A percentile compares a stretch with the other conserved stretches of the same genome.
Conservation (phyloP, 2,797 vertebrate species). For the Sebastes elongatus region DNA sequence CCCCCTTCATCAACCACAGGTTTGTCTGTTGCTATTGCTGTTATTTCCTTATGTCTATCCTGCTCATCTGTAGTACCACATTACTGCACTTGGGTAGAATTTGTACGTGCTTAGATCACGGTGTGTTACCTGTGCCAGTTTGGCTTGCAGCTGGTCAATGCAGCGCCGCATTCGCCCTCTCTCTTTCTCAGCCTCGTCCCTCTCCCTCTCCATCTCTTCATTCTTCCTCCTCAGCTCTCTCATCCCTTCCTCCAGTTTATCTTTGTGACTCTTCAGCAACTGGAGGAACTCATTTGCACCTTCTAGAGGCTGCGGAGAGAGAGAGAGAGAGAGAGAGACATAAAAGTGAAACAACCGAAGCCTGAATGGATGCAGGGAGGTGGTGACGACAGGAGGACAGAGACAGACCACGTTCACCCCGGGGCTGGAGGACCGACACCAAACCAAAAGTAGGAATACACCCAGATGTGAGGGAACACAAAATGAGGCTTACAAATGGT, state of each 20-base stretch:
- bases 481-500: not conserved
- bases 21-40: not conserved
- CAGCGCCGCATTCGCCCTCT: conserved; percentile 67
- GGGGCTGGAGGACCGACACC: not conserved
- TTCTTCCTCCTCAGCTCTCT: conserved; percentile 77
- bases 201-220: conserved; percentile 79
- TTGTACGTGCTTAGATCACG: not conserved
- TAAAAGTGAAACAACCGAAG: not conserved
- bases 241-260: conserved; percentile 81
- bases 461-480: not conserved
- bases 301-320: conserved; percentile 70
- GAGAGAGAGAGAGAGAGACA: not conserved
- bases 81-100: not conserved
- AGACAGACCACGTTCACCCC: not conserved
- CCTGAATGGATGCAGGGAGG: not conserved
- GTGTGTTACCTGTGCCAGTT: conserved; percentile 73
- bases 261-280: conserved; percentile 82
- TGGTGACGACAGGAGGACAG: not conserved
- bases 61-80: not conserved
- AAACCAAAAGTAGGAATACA: not conserved
- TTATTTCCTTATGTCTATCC: not conserved
- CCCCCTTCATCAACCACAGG: no score
- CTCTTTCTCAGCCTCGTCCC: conserved; percentile 73
- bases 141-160: conserved; percentile 74
- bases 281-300: conserved; percentile 80